Evolutionary conservation across 2,888 invertebrate genomes (phyloP), one percentile per base, ranked within the genome.

Genomic region (Yponomeuta cagnagella): DNA sequence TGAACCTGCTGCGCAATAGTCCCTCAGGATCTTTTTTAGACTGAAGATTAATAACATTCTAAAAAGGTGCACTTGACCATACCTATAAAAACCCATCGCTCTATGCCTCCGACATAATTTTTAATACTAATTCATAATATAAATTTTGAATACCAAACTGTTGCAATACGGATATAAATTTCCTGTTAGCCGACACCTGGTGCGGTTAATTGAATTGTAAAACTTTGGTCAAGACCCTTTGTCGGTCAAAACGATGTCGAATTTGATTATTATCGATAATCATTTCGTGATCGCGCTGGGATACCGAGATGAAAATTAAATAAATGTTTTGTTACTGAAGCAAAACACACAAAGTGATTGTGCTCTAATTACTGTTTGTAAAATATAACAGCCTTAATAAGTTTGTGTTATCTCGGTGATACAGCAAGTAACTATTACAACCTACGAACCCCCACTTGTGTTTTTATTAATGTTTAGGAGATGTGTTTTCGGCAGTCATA

Each of bases 151-250:
- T 87, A 85, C 83, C 84, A 84, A 84, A 86, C 79, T 80, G 80
- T 81, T 80, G 75, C 75, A 33, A 43, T 70, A 48, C 78, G 79
- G 79, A 82, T 82, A 79, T 83, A 82, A 83, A 81, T 87, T 86
- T 81, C 82, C 82, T 82, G 80, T 77, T 78, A 80, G 83, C 82
- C 85, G 80, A 83, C 90, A 90, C 90, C 90, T 90, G 90, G 86
- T 84, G 81, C 77, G 79, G 76, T 86, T 90, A 90, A 90, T 90
- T 90, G 90, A 90, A 90, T 90, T 90, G 90, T 90, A 88, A 89
- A 89, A 88, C 89, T 87, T 86, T 86, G 84, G 84, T 83, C 85
- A 83, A 85, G 87, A 84, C 84, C 89, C 87, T 88, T 87, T 85
- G 85, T 85, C 88, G 87, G 89, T 86, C 85, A 84, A 83, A 86